Conservation (phyloP, 1,140 invertebrate species). For the Adoxophyes honmai region DNA sequence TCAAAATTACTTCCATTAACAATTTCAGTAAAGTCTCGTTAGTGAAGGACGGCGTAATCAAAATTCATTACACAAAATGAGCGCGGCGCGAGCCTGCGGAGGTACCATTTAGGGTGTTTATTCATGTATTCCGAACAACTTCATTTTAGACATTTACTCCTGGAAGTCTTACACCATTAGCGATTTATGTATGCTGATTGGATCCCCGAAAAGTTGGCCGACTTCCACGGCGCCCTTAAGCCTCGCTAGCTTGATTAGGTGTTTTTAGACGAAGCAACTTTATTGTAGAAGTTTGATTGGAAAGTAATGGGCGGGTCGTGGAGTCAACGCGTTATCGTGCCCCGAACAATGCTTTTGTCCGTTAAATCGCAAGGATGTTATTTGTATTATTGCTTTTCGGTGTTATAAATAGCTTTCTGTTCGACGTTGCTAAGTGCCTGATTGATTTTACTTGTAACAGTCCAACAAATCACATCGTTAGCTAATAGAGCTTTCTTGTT, state of each 20-base stretch:
- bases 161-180: constrained; percentile 22
- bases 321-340: constrained; percentile 36
- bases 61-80: constrained; percentile 16
- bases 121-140: constrained; percentile 19
- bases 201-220: constrained; percentile 23
- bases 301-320: constrained; percentile 39
- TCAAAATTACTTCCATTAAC: constrained; percentile 8
- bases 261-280: constrained; percentile 43
- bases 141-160: constrained; percentile 18
- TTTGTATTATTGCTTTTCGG: constrained; percentile 17
- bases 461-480: constrained; percentile 9
- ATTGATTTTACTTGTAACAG: constrained; percentile 17
- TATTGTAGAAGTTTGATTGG: constrained; percentile 58
- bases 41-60: constrained; percentile 6
- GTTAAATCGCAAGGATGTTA: constrained; percentile 29
- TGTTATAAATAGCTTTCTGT: constrained; percentile 16
- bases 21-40: constrained; percentile 15
- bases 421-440: constrained; percentile 11
- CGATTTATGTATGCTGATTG: constrained; percentile 36
- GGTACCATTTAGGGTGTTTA: constrained; percentile 20
- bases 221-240: constrained; percentile 21
- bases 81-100: constrained; percentile 4
- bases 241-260: constrained; percentile 44
- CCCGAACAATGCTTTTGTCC: constrained; percentile 35
- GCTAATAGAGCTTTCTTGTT: constrained; percentile 20